These are phyloP conservation scores for Drosophila helvetica DNA, from an alignment of 2,888 invertebrate species.

Conservation along the genomic window DNA sequence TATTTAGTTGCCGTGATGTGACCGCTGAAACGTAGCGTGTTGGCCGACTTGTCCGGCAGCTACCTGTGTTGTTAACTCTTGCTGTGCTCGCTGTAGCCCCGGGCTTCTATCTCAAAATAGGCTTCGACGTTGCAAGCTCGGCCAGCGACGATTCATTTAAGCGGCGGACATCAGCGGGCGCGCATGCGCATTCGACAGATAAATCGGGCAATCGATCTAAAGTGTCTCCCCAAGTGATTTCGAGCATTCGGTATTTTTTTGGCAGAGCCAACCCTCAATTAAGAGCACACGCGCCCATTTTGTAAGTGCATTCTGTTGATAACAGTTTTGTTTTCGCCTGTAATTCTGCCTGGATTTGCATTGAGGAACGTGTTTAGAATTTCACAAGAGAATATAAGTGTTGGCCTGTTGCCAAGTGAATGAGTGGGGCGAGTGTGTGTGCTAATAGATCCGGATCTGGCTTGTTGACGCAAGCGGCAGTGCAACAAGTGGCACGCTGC, in stretches of 20 bases:
- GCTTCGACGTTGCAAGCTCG: constrained; percentile 60
- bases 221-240: constrained; percentile 23
- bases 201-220: constrained; percentile 25
- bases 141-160: constrained; percentile 59
- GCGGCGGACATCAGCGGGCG: constrained; percentile 61
- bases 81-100: constrained; percentile 18
- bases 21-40: constrained; percentile 57
- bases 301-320: constrained; percentile 68
- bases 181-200: constrained; percentile 63
- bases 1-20: constrained; percentile 59
- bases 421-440: constrained; percentile 26
- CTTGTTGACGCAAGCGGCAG: constrained; percentile 14
- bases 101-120: constrained; percentile 41
- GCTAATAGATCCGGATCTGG: constrained; percentile 25
- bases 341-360: neutral
- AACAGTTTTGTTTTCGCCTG: neutral
- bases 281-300: constrained; percentile 22
- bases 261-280: neutral
- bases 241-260: constrained; percentile 11
- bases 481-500: neutral
- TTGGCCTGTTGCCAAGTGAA: neutral
- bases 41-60: constrained; percentile 58
- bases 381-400: constrained; percentile 49
- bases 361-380: constrained; percentile 72
- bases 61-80: constrained; percentile 57